These are phyloP conservation scores for Luperina testacea DNA, from an alignment of 2,888 invertebrate species.

Conservation along the genomic window DNA sequence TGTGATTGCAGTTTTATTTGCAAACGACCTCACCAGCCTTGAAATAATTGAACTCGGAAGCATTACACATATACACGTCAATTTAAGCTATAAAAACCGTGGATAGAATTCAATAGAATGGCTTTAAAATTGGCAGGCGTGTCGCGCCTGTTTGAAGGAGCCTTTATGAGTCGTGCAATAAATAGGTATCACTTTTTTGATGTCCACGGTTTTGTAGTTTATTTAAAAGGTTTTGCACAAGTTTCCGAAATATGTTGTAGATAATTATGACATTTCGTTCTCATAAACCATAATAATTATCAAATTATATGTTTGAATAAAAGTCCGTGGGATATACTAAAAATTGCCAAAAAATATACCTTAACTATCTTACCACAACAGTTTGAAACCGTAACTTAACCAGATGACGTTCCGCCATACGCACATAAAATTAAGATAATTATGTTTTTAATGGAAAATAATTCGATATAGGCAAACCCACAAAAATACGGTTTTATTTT, in stretches of 20 bases:
- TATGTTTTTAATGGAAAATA: not conserved
- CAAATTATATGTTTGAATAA: too few species aligned
- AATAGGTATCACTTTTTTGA: not conserved
- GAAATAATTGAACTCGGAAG: constrained; percentile 26
- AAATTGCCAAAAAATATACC: not conserved
- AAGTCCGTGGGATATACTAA: not conserved
- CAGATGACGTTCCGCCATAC: not conserved
- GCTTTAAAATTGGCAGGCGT: constrained; percentile 1
- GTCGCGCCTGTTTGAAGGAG: too few species aligned
- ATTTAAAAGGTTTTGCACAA: not conserved
- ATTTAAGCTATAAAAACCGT: constrained; percentile 25
- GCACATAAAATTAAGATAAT: not conserved
- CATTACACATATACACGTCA: constrained; percentile 15
- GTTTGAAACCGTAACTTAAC: too few species aligned
- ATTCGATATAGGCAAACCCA: not conserved
- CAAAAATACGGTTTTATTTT: not conserved
- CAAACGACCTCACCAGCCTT: not conserved
- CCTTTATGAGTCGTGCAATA: too few species aligned
- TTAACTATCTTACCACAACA: not conserved
- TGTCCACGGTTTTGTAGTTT: too few species aligned
- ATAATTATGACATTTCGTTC: not conserved
- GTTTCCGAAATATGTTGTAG: not conserved
- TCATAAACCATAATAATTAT: not conserved
- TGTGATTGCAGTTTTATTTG: not conserved
- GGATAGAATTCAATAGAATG: constrained; percentile 13